Percentiles rank a stretch among this genome's conserved stretches.
Evolutionary conservation across 2,888 invertebrate species (phyloP).

Genomic region (Eretmocerus hayati): DNA sequence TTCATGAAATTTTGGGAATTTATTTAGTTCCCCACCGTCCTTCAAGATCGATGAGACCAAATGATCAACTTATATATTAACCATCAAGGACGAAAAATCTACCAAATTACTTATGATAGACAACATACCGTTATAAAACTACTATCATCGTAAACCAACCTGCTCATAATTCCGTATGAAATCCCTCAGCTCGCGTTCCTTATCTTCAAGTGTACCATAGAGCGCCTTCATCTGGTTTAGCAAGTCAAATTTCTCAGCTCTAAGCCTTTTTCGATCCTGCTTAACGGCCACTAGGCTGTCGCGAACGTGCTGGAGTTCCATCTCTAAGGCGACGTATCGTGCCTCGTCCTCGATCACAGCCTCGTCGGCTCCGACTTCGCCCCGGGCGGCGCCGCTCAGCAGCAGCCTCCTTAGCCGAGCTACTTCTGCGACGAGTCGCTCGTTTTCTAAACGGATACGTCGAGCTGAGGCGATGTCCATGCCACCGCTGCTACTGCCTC

Average conservation of each 20-base stretch:
- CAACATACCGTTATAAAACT: too few species aligned
- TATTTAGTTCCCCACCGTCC: too few species aligned
- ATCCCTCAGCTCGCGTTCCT: constrained; percentile 87
- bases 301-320: constrained; percentile 69
- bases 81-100: too few species aligned
- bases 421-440: constrained; percentile 65
- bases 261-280: constrained; percentile 81
- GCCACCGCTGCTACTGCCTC: constrained; percentile 43
- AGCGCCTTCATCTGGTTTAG: constrained; percentile 91
- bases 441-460: constrained; percentile 67
- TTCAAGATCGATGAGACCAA: too few species aligned
- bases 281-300: constrained; percentile 78
- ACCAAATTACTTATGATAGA: too few species aligned
- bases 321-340: constrained; percentile 57
- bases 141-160: constrained; percentile 53
- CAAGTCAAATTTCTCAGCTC: constrained; percentile 89
- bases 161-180: constrained; percentile 93
- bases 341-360: constrained; percentile 50
- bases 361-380: constrained; percentile 54
- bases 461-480: constrained; percentile 55
- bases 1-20: too few species aligned
- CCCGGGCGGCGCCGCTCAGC: constrained; percentile 57
- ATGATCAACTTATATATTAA: too few species aligned
- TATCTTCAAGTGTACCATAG: constrained; percentile 88
- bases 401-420: constrained; percentile 62